phyloP scores from a whole-genome alignment of 1,140 invertebrate genomes.

The Achatina immaculata region DNA sequence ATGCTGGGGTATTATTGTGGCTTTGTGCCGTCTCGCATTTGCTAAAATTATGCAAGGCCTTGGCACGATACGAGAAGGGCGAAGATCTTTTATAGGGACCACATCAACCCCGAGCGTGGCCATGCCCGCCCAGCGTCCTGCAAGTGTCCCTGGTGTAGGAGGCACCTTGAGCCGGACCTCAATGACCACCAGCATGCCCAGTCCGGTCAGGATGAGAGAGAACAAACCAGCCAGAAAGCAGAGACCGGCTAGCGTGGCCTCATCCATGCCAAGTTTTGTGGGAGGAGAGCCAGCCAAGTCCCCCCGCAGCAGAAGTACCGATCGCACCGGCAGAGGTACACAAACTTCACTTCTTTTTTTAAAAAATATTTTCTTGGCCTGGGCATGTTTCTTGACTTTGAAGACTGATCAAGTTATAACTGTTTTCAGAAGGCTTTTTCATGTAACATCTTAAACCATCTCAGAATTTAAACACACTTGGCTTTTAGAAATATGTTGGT shows the following conservation, averaged over 20 bases:
- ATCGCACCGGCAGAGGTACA: slow-evolving; percentile 60
- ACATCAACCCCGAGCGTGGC: slow-evolving; percentile 1
- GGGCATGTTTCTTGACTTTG: no score
- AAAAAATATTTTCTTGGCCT: background rate
- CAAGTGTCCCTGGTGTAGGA: background rate
- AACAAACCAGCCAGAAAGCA: slow-evolving; percentile 57
- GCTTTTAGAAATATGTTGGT: no score
- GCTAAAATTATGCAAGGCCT: slow-evolving; percentile 50
- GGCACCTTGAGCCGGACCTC: background rate
- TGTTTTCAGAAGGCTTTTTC: no score
- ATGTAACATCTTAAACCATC: no score
- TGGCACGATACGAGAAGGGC: slow-evolving; percentile 64
- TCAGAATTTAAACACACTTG: no score
- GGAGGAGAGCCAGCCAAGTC: slow-evolving; percentile 48
- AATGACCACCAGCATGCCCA: slow-evolving; percentile 34
- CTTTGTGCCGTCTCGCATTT: slow-evolving; percentile 12
- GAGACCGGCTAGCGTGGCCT: slow-evolving; percentile 62
- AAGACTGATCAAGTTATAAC: no score
- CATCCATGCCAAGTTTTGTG: slow-evolving; percentile 63
- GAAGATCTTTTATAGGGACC: slow-evolving; percentile 67
- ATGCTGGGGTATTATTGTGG: background rate
- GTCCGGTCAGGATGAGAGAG: slow-evolving; percentile 56
- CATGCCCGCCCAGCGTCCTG: background rate
- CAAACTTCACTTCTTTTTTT: background rate
- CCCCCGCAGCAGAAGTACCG: slow-evolving; percentile 63